A percentile compares a stretch with the other conserved stretches of the same genome.
phyloP scores from a whole-genome alignment of 2,888 invertebrate genomes.

The Andrena minutula region DNA sequence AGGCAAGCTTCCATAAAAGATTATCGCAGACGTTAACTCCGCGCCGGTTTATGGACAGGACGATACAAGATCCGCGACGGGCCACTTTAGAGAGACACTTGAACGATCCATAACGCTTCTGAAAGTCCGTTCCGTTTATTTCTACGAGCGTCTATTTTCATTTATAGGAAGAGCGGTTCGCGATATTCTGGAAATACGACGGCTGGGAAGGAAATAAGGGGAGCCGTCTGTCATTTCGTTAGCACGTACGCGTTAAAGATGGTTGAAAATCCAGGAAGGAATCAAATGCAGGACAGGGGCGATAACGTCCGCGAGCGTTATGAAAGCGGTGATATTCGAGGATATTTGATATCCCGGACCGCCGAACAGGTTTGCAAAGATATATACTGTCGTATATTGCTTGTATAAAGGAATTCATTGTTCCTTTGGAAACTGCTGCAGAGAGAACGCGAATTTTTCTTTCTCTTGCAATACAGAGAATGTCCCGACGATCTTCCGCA shows the following conservation, averaged over 20 bases:
- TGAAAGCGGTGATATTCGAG: slow-evolving; percentile 20
- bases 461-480: not conserved
- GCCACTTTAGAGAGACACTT: slow-evolving; percentile 14
- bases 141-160: slow-evolving; percentile 1
- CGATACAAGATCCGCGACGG: slow-evolving; percentile 13
- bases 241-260: not conserved
- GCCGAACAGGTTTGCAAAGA: not conserved
- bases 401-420: slow-evolving; percentile 34
- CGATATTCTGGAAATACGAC: not conserved
- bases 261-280: not conserved
- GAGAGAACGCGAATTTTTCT: slow-evolving; percentile 12
- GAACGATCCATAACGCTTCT: slow-evolving; percentile 11
- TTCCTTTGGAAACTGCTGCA: not conserved
- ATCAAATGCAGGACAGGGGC: not conserved
- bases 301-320: slow-evolving; percentile 5
- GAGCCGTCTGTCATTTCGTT: not conserved
- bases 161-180: not conserved
- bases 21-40: slow-evolving; percentile 28
- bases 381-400: slow-evolving; percentile 10
- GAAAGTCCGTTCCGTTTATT: slow-evolving; percentile 23
- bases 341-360: slow-evolving; percentile 20
- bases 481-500: slow-evolving; percentile 1
- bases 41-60: slow-evolving; percentile 2
- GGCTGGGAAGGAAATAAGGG: not conserved
- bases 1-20: slow-evolving; percentile 22